Conservation (phyloP, 2,797 vertebrate species). For the Sylvilagus floridanus region DNA sequence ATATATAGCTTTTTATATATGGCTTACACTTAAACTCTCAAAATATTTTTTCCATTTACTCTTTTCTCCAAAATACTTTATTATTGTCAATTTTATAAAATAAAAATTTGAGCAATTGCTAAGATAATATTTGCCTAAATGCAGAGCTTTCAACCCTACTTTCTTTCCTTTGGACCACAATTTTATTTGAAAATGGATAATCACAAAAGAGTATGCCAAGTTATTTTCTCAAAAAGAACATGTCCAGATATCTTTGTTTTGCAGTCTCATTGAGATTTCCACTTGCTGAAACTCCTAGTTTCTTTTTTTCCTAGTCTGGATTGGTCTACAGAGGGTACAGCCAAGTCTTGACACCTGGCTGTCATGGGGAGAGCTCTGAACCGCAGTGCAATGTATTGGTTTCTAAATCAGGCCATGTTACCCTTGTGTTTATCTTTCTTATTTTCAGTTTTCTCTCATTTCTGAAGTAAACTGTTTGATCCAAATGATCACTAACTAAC, state of each 20-base stretch:
- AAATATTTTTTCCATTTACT: conserved; percentile 11
- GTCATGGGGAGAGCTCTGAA: background rate
- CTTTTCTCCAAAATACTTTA: background rate
- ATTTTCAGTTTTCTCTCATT: conserved; percentile 45
- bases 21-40: background rate
- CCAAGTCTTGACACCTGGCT: background rate
- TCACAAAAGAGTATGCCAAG: background rate
- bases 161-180: background rate
- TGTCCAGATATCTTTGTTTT: background rate
- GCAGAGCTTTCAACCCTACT: background rate
- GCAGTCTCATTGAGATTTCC: background rate
- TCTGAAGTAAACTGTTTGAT: conserved; percentile 35
- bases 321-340: background rate
- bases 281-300: background rate
- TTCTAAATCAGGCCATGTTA: conserved; percentile 17
- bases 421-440: conserved; percentile 18
- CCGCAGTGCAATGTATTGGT: background rate
- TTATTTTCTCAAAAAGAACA: conserved; percentile 7
- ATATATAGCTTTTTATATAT: background rate
- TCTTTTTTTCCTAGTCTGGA: background rate
- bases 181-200: conserved; percentile 8
- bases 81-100: background rate
- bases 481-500: conserved; percentile 48
- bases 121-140: background rate
- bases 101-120: conserved; percentile 32